Evolutionary conservation across 2,888 invertebrate species (phyloP), one percentile per base, ranked within the genome.

Genomic region (Drosophila koepferae): DNA sequence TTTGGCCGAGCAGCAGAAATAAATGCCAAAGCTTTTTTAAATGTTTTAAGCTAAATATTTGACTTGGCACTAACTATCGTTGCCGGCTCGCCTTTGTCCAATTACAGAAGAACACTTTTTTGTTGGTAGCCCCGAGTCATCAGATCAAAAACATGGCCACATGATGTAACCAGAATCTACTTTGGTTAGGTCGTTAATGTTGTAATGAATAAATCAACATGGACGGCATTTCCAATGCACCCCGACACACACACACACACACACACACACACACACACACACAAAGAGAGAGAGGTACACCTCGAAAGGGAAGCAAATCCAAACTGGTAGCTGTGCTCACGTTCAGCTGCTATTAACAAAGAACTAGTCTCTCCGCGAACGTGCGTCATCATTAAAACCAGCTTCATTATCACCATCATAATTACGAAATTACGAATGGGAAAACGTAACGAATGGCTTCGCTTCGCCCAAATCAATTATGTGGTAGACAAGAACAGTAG

Each of bases 121-220:
- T 36, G 18, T 53, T 46, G 10, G 60, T 23, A 49, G 18, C 63
- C 59, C 60, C 55, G 58, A 62, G 58, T 71, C 53, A 58, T 62
- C 34, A 51, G 44, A 72, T 48, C 43, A 68, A 72, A 65, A 62
- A 20, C 49, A 38, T 74, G 61, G 53, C 43, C 58, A 41, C 40
- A 48, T 69, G 48, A 73, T 73, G 61, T n/a, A 5, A 38, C 46
- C 46, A 38, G 28, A 41, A 60, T 62, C 54, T 31, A 56, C 36
- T 61, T 31, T 68, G 63, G 46, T 54, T 65, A 61, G 59, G 63
- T 72, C 43, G 53, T 65, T 53, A 64, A 72, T 78, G 20, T 20
- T 20, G 20, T 81, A 87, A 87, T 87, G 86, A 85, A 85, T 82
- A 82, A 87, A 85, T 87, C 85, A 84, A 80, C 81, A 85, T 76